phyloP scores from a whole-genome alignment of 2,888 invertebrate species.

The Agrilus cyanescens region DNA sequence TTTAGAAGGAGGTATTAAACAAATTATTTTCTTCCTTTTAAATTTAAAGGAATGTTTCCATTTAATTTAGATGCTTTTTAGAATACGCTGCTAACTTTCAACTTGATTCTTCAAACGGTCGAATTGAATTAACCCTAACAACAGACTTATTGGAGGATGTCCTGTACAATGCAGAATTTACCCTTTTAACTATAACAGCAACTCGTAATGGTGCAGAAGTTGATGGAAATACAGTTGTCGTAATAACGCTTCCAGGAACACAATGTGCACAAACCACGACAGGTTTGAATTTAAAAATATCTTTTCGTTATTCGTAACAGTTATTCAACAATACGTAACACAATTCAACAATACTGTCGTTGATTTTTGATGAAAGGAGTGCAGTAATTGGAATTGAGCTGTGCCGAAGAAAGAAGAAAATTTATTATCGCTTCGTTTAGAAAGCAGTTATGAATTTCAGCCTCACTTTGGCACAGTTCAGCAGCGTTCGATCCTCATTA shows the following conservation, averaged over 20 bases:
- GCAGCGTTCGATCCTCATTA: no score
- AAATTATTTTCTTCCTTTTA: not conserved
- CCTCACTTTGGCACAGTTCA: no score
- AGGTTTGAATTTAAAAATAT: no score
- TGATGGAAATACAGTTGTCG: slow-evolving; percentile 26
- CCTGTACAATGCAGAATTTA: slow-evolving; percentile 28
- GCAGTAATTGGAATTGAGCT: no score
- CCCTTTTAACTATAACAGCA: slow-evolving; percentile 31
- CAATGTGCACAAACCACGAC: slow-evolving; percentile 9
- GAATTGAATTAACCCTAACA: slow-evolving; percentile 4
- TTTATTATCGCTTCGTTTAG: no score
- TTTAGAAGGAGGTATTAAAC: no score
- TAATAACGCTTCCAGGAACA: slow-evolving; percentile 34
- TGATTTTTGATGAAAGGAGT: no score
- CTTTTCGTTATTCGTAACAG: no score
- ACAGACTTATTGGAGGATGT: slow-evolving; percentile 25
- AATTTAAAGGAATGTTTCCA: not conserved
- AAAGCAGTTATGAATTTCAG: no score
- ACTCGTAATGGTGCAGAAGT: slow-evolving; percentile 27
- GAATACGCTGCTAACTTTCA: slow-evolving; percentile 4
- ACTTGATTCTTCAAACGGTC: not conserved
- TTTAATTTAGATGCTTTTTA: slow-evolving; percentile 1
- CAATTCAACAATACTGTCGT: no score
- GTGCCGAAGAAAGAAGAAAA: no score
- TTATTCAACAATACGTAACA: no score